Percentiles rank a stretch among this genome's conserved stretches.
Evolutionary conservation across 2,888 invertebrate species (phyloP).

Genomic region (Nymphalis polychloros): DNA sequence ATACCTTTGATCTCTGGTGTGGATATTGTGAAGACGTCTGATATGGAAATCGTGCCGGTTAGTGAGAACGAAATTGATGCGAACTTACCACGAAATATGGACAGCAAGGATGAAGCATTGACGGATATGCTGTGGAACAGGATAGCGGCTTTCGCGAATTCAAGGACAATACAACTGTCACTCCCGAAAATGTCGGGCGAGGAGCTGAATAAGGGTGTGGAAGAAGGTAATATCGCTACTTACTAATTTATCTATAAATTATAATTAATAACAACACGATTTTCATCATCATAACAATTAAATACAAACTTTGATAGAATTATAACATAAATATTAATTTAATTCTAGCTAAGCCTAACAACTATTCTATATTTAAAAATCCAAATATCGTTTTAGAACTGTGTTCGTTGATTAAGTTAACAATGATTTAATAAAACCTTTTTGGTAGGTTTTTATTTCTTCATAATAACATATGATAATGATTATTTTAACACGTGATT

Average conservation of each 20-base stretch:
- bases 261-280: background rate
- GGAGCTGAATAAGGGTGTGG: constrained; percentile 86
- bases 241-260: background rate
- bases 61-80: constrained; percentile 87
- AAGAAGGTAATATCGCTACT: constrained; percentile 86
- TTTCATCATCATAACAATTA: background rate
- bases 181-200: constrained; percentile 87
- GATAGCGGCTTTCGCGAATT: constrained; percentile 86
- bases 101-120: constrained; percentile 85
- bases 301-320: background rate
- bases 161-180: constrained; percentile 88
- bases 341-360: no score
- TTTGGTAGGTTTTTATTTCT: background rate
- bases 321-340: background rate
- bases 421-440: no score
- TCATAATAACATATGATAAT: background rate
- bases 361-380: no score
- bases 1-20: constrained; percentile 83
- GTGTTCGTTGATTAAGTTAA: no score
- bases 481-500: no score
- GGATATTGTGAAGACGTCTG: constrained; percentile 82
- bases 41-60: constrained; percentile 69
- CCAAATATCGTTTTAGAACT: no score
- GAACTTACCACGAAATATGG: constrained; percentile 84
- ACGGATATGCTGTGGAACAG: constrained; percentile 87